phyloP scores from a whole-genome alignment of 1,140 invertebrate species.

The roundworm (Caenorhabditis elegans) region DNA sequence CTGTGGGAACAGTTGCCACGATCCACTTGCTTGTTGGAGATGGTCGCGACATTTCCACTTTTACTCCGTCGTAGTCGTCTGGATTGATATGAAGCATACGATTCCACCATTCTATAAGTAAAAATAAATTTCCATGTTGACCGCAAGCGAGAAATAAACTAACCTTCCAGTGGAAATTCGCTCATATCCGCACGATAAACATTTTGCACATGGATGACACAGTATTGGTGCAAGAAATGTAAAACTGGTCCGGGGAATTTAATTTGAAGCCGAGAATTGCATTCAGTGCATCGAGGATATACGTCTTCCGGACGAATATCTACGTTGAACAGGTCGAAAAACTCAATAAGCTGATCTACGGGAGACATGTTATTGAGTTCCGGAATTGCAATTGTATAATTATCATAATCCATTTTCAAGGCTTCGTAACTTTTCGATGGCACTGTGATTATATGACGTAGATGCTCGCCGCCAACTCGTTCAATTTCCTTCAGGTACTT shows the following conservation, averaged over 20 bases:
- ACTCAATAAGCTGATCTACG: not conserved
- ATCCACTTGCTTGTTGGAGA: not conserved
- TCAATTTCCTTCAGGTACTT: not conserved
- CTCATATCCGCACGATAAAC: not conserved
- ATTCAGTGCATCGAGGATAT: not conserved
- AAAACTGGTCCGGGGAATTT: not conserved
- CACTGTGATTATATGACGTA: not conserved
- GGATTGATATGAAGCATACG: not conserved
- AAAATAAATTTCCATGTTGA: no score
- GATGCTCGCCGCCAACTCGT: not conserved
- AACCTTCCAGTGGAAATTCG: not conserved
- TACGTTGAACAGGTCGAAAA: not conserved
- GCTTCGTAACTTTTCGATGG: conserved; percentile 6
- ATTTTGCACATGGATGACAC: not conserved
- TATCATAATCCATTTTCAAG: not conserved
- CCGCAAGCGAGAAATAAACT: no score
- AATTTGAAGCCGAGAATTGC: not conserved
- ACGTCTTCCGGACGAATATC: not conserved
- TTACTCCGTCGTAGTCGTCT: not conserved
- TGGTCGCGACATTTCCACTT: not conserved
- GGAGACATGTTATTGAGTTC: not conserved
- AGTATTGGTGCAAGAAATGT: conserved; percentile 1
- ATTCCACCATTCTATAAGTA: not conserved
- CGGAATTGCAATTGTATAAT: not conserved
- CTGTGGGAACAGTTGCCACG: not conserved